These are phyloP conservation scores for Diaphora mendica DNA, from an alignment of 2,888 invertebrate genomes.

Conservation along the genomic window DNA sequence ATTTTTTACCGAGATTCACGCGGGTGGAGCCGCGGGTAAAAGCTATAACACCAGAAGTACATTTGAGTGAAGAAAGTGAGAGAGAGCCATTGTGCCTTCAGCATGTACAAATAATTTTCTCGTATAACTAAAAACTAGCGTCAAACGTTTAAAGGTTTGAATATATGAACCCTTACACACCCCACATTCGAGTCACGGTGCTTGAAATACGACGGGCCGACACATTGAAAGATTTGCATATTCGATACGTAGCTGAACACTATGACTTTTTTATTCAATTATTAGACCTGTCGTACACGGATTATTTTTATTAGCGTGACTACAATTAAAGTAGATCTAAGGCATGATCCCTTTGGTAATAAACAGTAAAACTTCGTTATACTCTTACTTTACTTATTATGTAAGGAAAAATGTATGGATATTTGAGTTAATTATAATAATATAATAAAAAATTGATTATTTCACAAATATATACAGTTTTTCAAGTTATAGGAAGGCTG, in stretches of 20 bases:
- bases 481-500: no score
- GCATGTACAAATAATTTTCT: neutral
- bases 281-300: neutral
- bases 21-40: no score
- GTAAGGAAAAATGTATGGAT: no score
- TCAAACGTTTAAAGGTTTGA: neutral
- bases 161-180: neutral
- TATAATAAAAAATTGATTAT: no score
- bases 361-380: no score
- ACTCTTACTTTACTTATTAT: no score
- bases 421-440: no score
- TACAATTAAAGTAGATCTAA: neutral
- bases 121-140: neutral
- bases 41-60: no score
- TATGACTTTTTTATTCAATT: neutral
- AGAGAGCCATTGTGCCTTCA: neutral
- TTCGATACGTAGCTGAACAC: neutral
- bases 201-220: neutral
- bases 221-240: conserved; percentile 15
- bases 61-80: neutral
- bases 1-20: no score
- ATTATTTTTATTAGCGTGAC: neutral
- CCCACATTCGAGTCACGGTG: conserved; percentile 12
- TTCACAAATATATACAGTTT: no score
- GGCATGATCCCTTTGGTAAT: neutral